These are phyloP conservation scores for Drosophila sp. DNA, from an alignment of 1,140 invertebrate species.

Conservation along the genomic window DNA sequence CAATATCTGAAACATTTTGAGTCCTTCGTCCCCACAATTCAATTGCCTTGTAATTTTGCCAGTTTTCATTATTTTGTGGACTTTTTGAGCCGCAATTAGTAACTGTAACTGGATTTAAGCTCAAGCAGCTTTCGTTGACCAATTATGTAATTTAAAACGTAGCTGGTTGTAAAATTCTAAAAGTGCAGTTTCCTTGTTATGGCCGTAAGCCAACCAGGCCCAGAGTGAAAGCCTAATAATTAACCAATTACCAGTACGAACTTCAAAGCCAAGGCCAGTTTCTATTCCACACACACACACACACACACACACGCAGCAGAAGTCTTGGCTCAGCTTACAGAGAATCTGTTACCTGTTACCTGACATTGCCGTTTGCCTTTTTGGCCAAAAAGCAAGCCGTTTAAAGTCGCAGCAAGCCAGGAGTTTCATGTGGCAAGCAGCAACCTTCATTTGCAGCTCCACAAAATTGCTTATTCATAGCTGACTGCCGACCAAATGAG, in stretches of 20 bases:
- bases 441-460: slow-evolving; percentile 20
- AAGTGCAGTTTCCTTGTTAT: slow-evolving; percentile 8
- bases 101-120: slow-evolving; percentile 15
- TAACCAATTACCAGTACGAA: slow-evolving; percentile 42
- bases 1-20: not conserved
- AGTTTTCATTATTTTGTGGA: slow-evolving; percentile 1
- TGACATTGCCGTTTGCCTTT: not conserved
- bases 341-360: slow-evolving; percentile 14
- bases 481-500: slow-evolving; percentile 39
- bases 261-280: slow-evolving; percentile 40
- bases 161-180: slow-evolving; percentile 8
- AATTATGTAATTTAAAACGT: slow-evolving; percentile 35
- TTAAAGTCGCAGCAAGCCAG: not conserved
- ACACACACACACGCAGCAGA: not conserved
- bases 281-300: not conserved
- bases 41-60: slow-evolving; percentile 8
- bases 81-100: slow-evolving; percentile 19
- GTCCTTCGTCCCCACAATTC: not conserved
- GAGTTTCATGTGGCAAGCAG: slow-evolving; percentile 17
- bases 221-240: slow-evolving; percentile 36
- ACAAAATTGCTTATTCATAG: slow-evolving; percentile 50
- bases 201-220: slow-evolving; percentile 15
- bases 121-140: slow-evolving; percentile 9
- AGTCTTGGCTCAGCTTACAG: slow-evolving; percentile 27
- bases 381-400: not conserved